These are phyloP conservation scores for Phalacrocorax brasilianus DNA, from an alignment of 2,113 vertebrate species.

Conservation along the genomic window DNA sequence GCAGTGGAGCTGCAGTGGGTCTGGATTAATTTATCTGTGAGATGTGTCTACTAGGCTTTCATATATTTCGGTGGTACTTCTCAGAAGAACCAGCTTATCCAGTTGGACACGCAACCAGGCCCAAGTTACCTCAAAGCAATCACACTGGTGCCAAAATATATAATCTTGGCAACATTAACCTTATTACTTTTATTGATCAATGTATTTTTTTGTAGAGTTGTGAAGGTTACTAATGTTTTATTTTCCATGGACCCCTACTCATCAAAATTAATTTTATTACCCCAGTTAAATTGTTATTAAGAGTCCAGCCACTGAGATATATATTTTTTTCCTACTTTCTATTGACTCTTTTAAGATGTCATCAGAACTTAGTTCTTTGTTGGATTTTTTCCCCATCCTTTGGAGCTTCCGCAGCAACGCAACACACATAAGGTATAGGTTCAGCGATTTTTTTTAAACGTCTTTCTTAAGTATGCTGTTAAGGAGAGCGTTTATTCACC, in stretches of 20 bases:
- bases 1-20: neutral
- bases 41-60: neutral
- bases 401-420: neutral
- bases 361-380: neutral
- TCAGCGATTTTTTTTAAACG: neutral
- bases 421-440: neutral
- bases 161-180: neutral
- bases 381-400: neutral
- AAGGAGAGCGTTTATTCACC: neutral
- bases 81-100: neutral
- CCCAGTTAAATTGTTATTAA: neutral
- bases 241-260: neutral
- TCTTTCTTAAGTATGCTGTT: neutral
- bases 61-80: neutral
- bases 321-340: neutral
- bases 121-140: neutral
- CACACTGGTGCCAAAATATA: neutral
- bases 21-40: neutral
- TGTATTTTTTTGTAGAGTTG: neutral
- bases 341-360: neutral
- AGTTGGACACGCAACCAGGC: neutral
- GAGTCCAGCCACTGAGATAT: neutral
- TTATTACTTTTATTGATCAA: neutral
- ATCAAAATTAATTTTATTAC: neutral
- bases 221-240: neutral